Evolutionary conservation across 1,140 invertebrate species (phyloP), one percentile per base, ranked within the genome.

Genomic region (Drosophila teissieri): DNA sequence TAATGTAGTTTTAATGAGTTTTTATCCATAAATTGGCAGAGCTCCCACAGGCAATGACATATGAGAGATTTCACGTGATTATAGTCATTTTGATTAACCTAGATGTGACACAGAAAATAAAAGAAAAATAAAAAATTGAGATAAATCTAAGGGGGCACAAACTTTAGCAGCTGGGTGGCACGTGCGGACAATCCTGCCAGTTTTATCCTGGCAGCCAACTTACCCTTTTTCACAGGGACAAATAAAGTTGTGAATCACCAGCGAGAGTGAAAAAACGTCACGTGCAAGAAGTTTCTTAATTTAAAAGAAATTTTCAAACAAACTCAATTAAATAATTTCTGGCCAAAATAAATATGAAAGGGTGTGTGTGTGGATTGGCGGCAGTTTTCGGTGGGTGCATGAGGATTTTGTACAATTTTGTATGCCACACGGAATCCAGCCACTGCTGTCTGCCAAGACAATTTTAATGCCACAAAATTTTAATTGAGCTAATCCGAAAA

Each of bases 321-420:
- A 89, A 89, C 84, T 90, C 80, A 89, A 89, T 89, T 89, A 89
- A 89, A 89, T 89, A 89, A 84, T 89, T 84, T 89, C 77, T 72
- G 69, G 68, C 69, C 45, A 79, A 89, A 84, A 89, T 80, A 89
- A 89, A 83, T 61, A 89, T 89, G 70, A 75, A 75, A 75, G n/a
- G n/a, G 65, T 89, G 75, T 65, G 49, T 51, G 39, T n/a, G 44
- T 22, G 51, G 12, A 12, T 3, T 5, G 31, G 31, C 37, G 53
- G 42, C 6, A 19, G 49, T 46, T 69, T 10, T 31, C 27, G 46
- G 19, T 31, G 19, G 31, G 17, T 45, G 65, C 39, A 74, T 78
- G 61, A 67, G 62, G 55, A 62, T 86, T 78, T 75, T 51, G 57
- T 48, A 63, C 40, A 69, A 62, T 72, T 65, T 78, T 55, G 49